Percentiles rank a stretch among this genome's conserved stretches.
These are phyloP conservation scores for Drosophila erecta DNA, from an alignment of 1,140 invertebrate species.

Conservation along the genomic window DNA sequence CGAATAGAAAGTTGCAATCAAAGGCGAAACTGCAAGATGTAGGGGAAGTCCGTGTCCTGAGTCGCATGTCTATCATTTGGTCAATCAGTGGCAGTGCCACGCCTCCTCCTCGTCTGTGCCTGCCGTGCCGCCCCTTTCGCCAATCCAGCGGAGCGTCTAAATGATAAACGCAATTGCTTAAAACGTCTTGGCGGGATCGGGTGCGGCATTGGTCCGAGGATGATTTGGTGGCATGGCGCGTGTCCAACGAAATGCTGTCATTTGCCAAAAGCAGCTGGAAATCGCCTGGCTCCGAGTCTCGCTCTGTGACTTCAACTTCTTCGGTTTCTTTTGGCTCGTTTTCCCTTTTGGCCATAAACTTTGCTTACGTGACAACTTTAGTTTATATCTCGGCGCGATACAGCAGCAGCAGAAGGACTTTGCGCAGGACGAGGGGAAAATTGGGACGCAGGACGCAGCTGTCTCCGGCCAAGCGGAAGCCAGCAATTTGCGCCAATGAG, in stretches of 20 bases:
- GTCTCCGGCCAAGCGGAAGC: constrained; percentile 26
- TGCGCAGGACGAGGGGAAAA: constrained; percentile 13
- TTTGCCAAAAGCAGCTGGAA: constrained; percentile 66
- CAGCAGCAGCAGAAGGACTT: constrained; percentile 39
- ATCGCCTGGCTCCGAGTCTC: constrained; percentile 40
- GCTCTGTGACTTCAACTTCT: constrained; percentile 25
- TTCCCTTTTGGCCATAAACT: constrained; percentile 75
- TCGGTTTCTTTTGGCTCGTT: constrained; percentile 39
- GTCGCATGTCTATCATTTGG: constrained; percentile 75
- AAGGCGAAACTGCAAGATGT: constrained; percentile 68
- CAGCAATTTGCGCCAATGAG: constrained; percentile 58
- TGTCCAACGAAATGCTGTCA: constrained; percentile 74
- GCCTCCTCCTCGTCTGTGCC: constrained; percentile 6
- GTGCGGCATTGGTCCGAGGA: constrained; percentile 44
- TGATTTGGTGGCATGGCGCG: constrained; percentile 80
- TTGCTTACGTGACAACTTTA: constrained; percentile 82
- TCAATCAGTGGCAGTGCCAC: constrained; percentile 65
- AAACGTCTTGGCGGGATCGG: constrained; percentile 29
- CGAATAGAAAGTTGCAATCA: constrained; percentile 73
- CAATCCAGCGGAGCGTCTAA: constrained; percentile 50
- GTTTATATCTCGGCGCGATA: constrained; percentile 74
- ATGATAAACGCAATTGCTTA: constrained; percentile 72
- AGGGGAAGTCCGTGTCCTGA: constrained; percentile 36
- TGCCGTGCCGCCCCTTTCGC: not conserved
- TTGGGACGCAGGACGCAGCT: constrained; percentile 11